Evolutionary conservation across 2,113 vertebrate species (phyloP), one percentile per base, ranked within the genome.

Genomic region (Onychostruthus taczanowskii): DNA sequence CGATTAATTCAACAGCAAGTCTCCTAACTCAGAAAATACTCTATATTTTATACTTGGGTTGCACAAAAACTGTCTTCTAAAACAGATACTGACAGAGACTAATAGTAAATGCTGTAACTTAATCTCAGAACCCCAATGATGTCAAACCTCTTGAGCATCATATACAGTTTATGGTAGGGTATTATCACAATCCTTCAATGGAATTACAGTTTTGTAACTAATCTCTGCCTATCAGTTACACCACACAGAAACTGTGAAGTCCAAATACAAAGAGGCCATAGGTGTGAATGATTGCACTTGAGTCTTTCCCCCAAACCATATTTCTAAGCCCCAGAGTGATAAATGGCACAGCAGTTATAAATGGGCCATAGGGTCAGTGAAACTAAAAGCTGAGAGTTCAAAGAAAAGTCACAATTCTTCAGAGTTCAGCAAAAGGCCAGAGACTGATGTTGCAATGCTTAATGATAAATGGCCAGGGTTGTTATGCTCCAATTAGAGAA

Each of bases 391-490:
- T 86, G 91, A 94, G 96, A 97, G 98, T 98, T 98, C 97, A 98
- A 97, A 98, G 95, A 98, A 96, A 97, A 98, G 97, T 97, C 97
- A 97, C 97, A 96, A 77, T 96, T 97, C 96, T 90, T 89, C 89
- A 14, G 97, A 97, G 98, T 98, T 98, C 98, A 98, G 89, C 73
- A 97, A 97, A 93, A 98, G 98, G 98, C 92, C 97, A 98, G 88
- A 95, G 84, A 85, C 92, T 94, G 91, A 93, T 91, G 87, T 72
- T 59, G 10, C 94, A 95, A 74, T 43, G 55, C 70, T 53, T 70
- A 58, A 49, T 72, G 88, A 96, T 56, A 78, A 88, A 95, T 37
- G 73, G 66, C 82, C 87, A 70, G 67, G 90, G 94, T 44, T 95
- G 91, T 96, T 91, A 93, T 76, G 66, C 56, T 95, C 89, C 93